Percentiles rank a stretch among this genome's conserved stretches.
Conservation (phyloP, 2,113 vertebrate species). For the Noturus placidus region DNA sequence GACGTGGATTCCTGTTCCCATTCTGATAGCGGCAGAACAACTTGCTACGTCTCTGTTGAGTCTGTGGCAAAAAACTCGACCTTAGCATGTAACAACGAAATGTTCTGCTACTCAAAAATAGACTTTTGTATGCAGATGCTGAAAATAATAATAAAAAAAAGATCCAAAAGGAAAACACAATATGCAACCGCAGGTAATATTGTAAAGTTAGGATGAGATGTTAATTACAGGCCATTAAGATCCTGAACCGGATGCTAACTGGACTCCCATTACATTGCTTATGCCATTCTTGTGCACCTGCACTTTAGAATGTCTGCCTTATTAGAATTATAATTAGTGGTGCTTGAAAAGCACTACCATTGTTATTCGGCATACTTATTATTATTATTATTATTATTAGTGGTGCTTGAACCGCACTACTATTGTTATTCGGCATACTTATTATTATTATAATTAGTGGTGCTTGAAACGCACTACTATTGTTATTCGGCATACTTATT, state of each 20-base stretch:
- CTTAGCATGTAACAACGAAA: not conserved
- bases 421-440: no score
- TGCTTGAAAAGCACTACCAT: no score
- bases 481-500: no score
- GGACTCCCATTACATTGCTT: not conserved
- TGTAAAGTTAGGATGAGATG: no score
- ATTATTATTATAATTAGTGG: no score
- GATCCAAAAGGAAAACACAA: not conserved
- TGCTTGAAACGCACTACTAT: no score
- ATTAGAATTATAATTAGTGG: no score
- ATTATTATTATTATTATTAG: no score
- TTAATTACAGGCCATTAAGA: not conserved
- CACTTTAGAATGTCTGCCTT: not conserved
- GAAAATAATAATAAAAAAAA: not conserved
- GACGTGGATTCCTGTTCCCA: constrained; percentile 79
- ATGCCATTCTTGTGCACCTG: not conserved
- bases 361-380: no score
- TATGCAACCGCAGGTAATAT: not conserved
- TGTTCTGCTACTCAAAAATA: not conserved
- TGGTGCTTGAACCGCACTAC: no score
- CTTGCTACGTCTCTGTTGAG: constrained; percentile 78
- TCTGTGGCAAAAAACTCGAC: constrained; percentile 66
- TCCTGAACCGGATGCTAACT: not conserved
- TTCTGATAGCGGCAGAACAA: constrained; percentile 90
- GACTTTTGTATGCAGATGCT: not conserved